Conservation (phyloP, 2,797 vertebrate genomes). For the Halcyon leucocephala region DNA sequence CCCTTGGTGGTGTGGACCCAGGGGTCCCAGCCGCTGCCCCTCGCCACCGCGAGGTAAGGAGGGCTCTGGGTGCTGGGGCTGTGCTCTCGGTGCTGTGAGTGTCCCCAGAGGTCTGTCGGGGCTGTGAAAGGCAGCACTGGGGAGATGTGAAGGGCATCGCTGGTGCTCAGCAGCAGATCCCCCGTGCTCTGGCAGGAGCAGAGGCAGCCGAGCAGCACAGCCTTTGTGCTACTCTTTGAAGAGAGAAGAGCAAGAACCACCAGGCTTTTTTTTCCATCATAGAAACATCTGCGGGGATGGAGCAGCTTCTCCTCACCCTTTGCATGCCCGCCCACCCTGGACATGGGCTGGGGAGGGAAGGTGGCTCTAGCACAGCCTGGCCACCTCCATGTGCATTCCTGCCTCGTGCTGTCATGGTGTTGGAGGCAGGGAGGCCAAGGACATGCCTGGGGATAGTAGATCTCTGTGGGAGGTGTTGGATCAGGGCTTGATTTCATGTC, state of each 20-base stretch:
- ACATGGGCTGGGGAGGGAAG: neutral
- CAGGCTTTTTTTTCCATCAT: neutral
- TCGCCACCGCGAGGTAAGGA: slow-evolving; percentile 82
- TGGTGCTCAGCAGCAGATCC: neutral
- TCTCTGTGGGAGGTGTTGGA: neutral
- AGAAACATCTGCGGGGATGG: neutral
- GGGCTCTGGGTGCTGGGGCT: rapidly evolving
- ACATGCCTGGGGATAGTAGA: neutral
- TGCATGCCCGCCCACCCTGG: neutral
- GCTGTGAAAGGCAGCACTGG: neutral
- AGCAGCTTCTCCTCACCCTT: slow-evolving; percentile 31
- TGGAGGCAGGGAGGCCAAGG: neutral
- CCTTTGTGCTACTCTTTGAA: neutral
- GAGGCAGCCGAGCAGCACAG: neutral
- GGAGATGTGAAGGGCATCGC: neutral
- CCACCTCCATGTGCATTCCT: neutral
- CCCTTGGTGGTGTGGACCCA: slow-evolving; percentile 88
- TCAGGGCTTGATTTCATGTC: neutral
- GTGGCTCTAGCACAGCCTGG: neutral
- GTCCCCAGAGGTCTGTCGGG: rapidly evolving
- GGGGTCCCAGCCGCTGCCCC: slow-evolving; percentile 82
- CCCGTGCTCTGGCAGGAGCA: neutral
- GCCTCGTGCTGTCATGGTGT: neutral
- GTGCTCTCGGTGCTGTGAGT: rapidly evolving
- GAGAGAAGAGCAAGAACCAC: neutral